These are phyloP conservation scores for Alexandromys fortis DNA, from an alignment of 2,113 vertebrate species.

Conservation along the genomic window DNA sequence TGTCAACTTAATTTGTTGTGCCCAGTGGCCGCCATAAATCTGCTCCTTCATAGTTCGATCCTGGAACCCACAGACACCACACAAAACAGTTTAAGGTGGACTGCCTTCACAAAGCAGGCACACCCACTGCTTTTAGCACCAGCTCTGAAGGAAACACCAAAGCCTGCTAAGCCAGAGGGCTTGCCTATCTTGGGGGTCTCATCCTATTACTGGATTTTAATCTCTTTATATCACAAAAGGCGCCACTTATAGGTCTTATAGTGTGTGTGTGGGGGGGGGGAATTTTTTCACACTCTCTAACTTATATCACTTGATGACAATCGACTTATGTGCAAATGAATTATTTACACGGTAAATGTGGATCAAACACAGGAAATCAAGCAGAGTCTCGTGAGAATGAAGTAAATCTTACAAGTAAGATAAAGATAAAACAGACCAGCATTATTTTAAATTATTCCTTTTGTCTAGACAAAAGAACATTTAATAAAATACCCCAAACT, in stretches of 20 bases:
- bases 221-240: background rate
- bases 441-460: background rate
- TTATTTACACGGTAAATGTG: background rate
- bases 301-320: constrained; percentile 27
- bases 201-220: background rate
- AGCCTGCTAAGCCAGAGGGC: background rate
- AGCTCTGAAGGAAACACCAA: background rate
- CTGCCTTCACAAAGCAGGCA: constrained; percentile 67
- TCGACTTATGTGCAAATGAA: background rate
- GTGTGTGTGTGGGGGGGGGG: background rate
- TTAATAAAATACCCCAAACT: constrained; percentile 58
- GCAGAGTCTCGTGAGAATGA: background rate
- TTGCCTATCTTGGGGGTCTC: background rate
- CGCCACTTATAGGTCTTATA: constrained; percentile 14
- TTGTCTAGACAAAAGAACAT: constrained; percentile 54
- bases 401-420: background rate
- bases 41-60: constrained; percentile 94
- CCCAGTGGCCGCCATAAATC: constrained; percentile 97
- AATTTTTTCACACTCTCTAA: constrained; percentile 10
- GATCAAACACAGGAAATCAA: background rate
- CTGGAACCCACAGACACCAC: constrained; percentile 87
- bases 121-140: background rate
- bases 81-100: constrained; percentile 86
- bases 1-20: constrained; percentile 98
- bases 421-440: background rate